Percentiles rank a stretch among this genome's conserved stretches.
phyloP scores from a whole-genome alignment of 1,140 invertebrate species.

The Drosophila sulfurigaster region DNA sequence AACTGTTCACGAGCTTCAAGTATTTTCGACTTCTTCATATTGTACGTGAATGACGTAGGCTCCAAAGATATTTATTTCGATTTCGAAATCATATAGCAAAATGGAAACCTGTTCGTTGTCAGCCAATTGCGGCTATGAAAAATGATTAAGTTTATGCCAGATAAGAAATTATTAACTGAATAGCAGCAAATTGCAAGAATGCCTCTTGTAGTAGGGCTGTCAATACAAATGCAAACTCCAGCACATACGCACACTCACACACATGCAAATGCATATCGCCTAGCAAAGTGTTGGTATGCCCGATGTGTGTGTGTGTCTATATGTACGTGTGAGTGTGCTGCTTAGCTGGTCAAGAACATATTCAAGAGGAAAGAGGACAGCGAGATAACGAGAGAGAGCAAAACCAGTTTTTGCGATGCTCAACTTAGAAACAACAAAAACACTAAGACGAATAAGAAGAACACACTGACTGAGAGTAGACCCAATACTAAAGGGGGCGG shows the following conservation, averaged over 20 bases:
- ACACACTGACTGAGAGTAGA: conserved; percentile 31
- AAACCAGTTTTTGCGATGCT: conserved; percentile 79
- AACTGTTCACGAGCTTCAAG: conserved; percentile 39
- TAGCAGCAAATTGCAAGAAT: conserved; percentile 34
- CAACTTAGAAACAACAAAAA: conserved; percentile 69
- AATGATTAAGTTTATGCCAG: conserved; percentile 64
- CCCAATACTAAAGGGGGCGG: conserved; percentile 48
- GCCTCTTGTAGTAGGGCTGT: conserved; percentile 23
- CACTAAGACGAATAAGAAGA: conserved; percentile 12
- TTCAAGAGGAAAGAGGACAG: conserved; percentile 16
- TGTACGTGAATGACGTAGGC: conserved; percentile 66
- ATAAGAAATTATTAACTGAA: conserved; percentile 56
- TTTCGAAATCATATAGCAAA: conserved; percentile 53
- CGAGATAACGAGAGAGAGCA: conserved; percentile 29
- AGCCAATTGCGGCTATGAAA: conserved; percentile 68
- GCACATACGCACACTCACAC: conserved; percentile 6
- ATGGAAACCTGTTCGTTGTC: conserved; percentile 34
- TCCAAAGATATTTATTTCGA: conserved; percentile 40
- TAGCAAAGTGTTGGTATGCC: background rate
- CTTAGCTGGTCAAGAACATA: conserved; percentile 44
- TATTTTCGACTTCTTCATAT: conserved; percentile 48
- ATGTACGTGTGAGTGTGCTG: conserved; percentile 22
- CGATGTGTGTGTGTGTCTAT: conserved; percentile 1
- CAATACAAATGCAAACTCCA: conserved; percentile 39
- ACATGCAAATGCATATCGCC: background rate